Evolutionary conservation across 37 sponge, comb jelly and placozoan species (phyloP), one percentile per base, ranked within the genome.

Genomic region (Theonella swinhoei): DNA sequence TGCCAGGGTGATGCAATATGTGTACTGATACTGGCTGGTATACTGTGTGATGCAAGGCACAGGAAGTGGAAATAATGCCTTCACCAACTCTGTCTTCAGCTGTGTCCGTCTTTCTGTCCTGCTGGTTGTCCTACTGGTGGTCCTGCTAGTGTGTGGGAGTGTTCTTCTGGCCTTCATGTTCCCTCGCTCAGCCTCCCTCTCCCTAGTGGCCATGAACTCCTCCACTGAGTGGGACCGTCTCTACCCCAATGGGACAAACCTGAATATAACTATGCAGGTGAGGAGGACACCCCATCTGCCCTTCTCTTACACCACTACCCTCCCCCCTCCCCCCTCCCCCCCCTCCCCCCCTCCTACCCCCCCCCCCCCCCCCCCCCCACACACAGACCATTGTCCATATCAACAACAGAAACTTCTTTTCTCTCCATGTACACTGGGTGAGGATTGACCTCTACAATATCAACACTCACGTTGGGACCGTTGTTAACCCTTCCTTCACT

Each of bases 341-440:
- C n/a, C n/a, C 40, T 36, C 25, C 25, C 25, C n/a, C 35, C 35
- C 35, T 69, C 34, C 31, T 20, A 20, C 34, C 31, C 35, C 3
- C 31, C 42, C 54, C 14, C 7, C 7, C 14, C 54, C 66, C 3
- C 24, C 39, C 23, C 42, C 42, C 1, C 30, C 69, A 3, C 32
- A 11, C 65, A 3, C 62, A 81, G 81, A 80, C 64, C 0, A 42
- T 69, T 4, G 73, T 90, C 3, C 62, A 78, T 17, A 20, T 91
- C 2, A 75, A 74, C 39, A 91, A 86, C 81, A 1, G 64, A 14
- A 91, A 91, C 62, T 91, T 77, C 68, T 85, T 86, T 28, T 68
- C 80, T 20, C 72, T 91, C 34, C 35, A 47, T 0, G 83, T 86
- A 3, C 34, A 54, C 35, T 60, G 32, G 54, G 36, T 91, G 34